Evolutionary conservation across 2,113 vertebrate species (phyloP), one percentile per base, ranked within the genome.

Genomic region (Tympanuchus pallidicinctus): DNA sequence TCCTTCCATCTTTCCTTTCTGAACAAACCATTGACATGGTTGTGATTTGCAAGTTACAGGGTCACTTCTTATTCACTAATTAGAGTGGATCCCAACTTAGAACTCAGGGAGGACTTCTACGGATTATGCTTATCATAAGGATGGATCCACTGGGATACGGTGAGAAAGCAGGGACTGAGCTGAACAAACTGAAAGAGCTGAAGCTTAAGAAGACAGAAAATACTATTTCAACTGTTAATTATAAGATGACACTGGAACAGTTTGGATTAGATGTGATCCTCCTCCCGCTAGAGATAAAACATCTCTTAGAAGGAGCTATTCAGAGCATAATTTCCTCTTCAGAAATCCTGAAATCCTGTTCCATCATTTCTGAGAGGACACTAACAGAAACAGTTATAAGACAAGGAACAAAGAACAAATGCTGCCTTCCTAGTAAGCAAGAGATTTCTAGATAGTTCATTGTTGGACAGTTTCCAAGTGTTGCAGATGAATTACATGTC

Each of bases 161-260:
- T 34, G 25, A 78, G 65, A 88, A 92, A 89, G 14, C 2, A 2
- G 21, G 8, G 11, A 45, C 28, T 56, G 16, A 42, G 47, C 47
- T 24, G 34, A 86, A 67, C 45, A 86, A 93, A 60, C 21, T 32
- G 36, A 79, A 72, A 82, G 36, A 88, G 61, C 14, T 69, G 47
- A 89, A 89, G 16, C 27, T 80, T 86, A 86, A 86, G 63, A 88
- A 73, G 57, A 74, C 45, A 88, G 64, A 17, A 94, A 86, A 82
- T 28, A 81, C 10, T 16, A 78, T 86, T 93, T 86, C 27, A 81
- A 30, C 65, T 54, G 11, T 56, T 88, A 90, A 88, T 81, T 90
- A 17, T 34, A 67, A 70, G 50, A 78, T 77, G 77, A 81, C 65
- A 64, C 36, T 60, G 42, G 77, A 88, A 74, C 11, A 48, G 18